Base-by-base conservation (phyloP, 1,140 invertebrate species). In the Magallana gigas region DNA sequence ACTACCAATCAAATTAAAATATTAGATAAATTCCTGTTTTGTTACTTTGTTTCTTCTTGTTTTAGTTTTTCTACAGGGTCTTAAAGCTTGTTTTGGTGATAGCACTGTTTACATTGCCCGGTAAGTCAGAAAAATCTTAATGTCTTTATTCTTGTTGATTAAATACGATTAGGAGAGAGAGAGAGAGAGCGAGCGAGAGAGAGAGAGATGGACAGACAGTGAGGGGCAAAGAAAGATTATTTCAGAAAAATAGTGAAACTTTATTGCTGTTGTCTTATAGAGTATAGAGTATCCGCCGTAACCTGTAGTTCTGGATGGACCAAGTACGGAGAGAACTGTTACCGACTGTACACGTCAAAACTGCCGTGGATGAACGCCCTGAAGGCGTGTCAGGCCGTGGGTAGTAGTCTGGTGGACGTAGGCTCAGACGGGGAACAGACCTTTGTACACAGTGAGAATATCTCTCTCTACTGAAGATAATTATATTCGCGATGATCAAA, bases 241-340 rank as follows among this genome's bases (percentile, higher is more conserved):
- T 48, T 48, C 5, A 48, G 5, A 48, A 48, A 48, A 48, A 2
- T 48, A 48, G 5, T 48, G 23, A 0, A 23, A 48, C 1, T 2
- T 48, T 48, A 48, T 48, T 48, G 36, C 5, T 5, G 5, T 48
- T 29, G 5, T 64, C 11, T 23, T 71, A 11, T 8, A 71, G 64
- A 71, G 11, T 23, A 71, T 8, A 18, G 64, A 71, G 64, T 71
- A 8, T 71, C 64, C 18, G 64, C 64, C 9, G 18, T 71, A 4
- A 71, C 64, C 7, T 71, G 64, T 23, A 71, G 18, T 23, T 71
- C 64, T 7, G 64, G 64, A 9, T 71, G 64, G 64, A 71, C 64
- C 8, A 71, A 71, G 29, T 71, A 71, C 29, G 64, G 64, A 9
- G 64, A 71, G 18, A 71, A 71, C 18, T 71, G 64, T 71, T 71